These are phyloP conservation scores for Cataglyphis altisquamis DNA, from an alignment of 2,888 invertebrate species.

Conservation along the genomic window DNA sequence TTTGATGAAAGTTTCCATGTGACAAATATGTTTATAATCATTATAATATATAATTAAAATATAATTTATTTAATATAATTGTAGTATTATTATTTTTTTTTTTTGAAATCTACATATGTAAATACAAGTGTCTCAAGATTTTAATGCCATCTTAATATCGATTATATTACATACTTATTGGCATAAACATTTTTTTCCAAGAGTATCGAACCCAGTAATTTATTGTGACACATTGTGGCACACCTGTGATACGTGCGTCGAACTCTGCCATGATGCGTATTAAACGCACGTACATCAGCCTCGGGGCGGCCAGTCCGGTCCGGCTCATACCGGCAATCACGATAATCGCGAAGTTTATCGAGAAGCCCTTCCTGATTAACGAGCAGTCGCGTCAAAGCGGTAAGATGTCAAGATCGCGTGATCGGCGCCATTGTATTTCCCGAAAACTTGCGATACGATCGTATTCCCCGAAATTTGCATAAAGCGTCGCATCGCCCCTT, in stretches of 20 bases:
- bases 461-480: constrained; percentile 16
- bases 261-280: constrained; percentile 45
- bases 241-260: constrained; percentile 57
- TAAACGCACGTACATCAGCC: constrained; percentile 71
- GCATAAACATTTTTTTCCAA: neutral
- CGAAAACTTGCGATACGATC: constrained; percentile 16
- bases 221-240: constrained; percentile 51
- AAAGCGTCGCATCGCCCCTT: neutral
- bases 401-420: constrained; percentile 19
- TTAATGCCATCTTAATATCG: neutral
- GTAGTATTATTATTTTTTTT: neutral
- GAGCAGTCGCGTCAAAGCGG: constrained; percentile 45
- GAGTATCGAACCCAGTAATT: constrained; percentile 52
- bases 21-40: neutral
- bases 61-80: neutral
- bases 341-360: constrained; percentile 68
- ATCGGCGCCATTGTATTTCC: constrained; percentile 20
- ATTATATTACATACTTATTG: neutral
- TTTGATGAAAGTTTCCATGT: neutral
- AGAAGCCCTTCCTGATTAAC: constrained; percentile 58
- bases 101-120: no score
- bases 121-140: neutral
- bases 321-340: constrained; percentile 59
- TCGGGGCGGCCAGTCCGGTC: constrained; percentile 43
- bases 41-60: neutral